These are phyloP conservation scores for Echiichthys vipera DNA, from an alignment of 2,797 vertebrate genomes.

Conservation along the genomic window DNA sequence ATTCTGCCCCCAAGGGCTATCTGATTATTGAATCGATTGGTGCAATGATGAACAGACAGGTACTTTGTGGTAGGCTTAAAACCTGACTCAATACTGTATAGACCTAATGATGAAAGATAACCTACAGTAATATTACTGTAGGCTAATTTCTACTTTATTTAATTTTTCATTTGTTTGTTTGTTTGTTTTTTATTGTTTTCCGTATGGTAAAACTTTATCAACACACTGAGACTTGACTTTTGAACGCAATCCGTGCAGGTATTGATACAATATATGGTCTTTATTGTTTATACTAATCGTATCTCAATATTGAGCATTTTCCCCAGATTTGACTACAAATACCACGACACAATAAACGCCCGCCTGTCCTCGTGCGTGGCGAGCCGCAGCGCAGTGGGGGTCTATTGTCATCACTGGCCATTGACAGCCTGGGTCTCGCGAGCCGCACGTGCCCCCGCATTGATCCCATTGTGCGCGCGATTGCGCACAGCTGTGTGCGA, in stretches of 20 bases:
- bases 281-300: constrained; percentile 17
- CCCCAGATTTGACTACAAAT: constrained; percentile 53
- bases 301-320: constrained; percentile 49
- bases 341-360: constrained; percentile 62
- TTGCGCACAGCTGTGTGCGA: constrained; percentile 77
- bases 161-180: neutral
- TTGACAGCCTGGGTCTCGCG: constrained; percentile 78
- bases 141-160: neutral
- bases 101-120: no score
- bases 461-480: constrained; percentile 83
- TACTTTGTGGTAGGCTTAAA: constrained; percentile 19
- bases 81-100: no score
- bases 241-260: neutral
- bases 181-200: neutral
- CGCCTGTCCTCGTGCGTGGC: constrained; percentile 66
- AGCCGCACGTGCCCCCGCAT: constrained; percentile 85
- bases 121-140: neutral
- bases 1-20: constrained; percentile 44
- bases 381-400: constrained; percentile 75
- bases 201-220: neutral
- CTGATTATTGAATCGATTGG: constrained; percentile 52
- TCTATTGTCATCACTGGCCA: constrained; percentile 72
- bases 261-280: neutral
- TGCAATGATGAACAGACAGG: constrained; percentile 21
- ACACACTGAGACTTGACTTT: neutral